Evolutionary conservation across 2,888 invertebrate species (phyloP).

Genomic region (Microctonus hyperodae): DNA sequence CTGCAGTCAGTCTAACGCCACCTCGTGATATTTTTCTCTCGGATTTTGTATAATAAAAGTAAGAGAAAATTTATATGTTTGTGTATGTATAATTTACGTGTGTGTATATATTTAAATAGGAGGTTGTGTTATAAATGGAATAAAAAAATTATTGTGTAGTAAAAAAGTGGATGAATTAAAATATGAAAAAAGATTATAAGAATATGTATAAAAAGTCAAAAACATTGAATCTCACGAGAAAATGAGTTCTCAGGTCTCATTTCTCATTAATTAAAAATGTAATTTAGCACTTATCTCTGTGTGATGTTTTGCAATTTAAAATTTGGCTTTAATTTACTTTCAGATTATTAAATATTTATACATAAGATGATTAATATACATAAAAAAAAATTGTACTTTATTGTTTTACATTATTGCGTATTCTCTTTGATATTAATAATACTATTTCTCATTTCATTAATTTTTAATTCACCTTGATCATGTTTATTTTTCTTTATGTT

Average conservation of each 20-base stretch:
- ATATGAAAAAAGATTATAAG: slow-evolving; percentile 8
- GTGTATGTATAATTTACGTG: neutral
- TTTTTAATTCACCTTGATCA: no score
- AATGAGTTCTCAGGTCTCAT: slow-evolving; percentile 37
- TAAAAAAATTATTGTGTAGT: neutral
- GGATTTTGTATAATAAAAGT: slow-evolving; percentile 11
- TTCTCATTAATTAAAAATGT: slow-evolving; percentile 36
- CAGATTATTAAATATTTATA: slow-evolving; percentile 23
- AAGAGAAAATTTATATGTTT: neutral
- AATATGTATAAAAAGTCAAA: slow-evolving; percentile 22
- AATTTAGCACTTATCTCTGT: slow-evolving; percentile 28
- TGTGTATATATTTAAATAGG: neutral
- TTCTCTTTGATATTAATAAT: no score
- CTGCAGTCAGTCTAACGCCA: slow-evolving; percentile 11
- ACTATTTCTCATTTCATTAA: slow-evolving; percentile 27
- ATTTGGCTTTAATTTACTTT: slow-evolving; percentile 22
- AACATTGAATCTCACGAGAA: slow-evolving; percentile 39
- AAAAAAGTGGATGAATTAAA: neutral
- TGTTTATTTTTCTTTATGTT: no score
- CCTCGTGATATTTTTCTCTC: slow-evolving; percentile 18
- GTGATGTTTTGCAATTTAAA: slow-evolving; percentile 22
- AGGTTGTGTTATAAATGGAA: neutral
- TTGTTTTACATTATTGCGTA: no score
- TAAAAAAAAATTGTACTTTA: no score
- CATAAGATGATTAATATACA: slow-evolving; percentile 33